phyloP scores from a whole-genome alignment of 2,888 invertebrate genomes.

The Troglohyphantes excavatus region DNA sequence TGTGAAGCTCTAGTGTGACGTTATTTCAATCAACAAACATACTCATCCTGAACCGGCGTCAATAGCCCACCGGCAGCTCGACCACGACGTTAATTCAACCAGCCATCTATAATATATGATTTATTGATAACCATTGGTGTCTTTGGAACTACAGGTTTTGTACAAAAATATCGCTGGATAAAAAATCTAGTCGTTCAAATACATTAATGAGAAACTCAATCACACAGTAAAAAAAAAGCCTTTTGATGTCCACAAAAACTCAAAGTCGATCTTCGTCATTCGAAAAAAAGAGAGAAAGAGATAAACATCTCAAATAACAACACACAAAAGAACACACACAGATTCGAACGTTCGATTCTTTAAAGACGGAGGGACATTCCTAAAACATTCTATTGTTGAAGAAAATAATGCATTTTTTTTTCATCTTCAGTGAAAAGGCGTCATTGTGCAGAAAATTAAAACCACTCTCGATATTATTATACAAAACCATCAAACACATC shows the following conservation, averaged over 20 bases:
- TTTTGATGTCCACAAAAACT: background rate
- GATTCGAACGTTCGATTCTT: slow-evolving; percentile 13
- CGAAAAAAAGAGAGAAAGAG: background rate
- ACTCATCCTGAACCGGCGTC: no score
- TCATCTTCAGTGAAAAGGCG: slow-evolving; percentile 13
- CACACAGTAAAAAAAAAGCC: no score
- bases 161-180: no score
- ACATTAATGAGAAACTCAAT: slow-evolving; percentile 40
- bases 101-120: no score
- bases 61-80: no score
- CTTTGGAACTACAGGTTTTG: no score
- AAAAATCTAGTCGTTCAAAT: no score
- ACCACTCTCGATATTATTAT: slow-evolving; percentile 61
- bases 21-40: no score
- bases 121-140: no score
- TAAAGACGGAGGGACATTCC: slow-evolving; percentile 1
- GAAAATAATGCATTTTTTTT: background rate
- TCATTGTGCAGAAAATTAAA: slow-evolving; percentile 68
- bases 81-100: no score
- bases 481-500: slow-evolving; percentile 44
- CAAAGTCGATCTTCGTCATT: background rate
- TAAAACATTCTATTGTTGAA: slow-evolving; percentile 1
- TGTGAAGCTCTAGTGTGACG: no score
- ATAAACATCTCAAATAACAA: slow-evolving; percentile 25
- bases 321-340: slow-evolving; percentile 33